phyloP scores from a whole-genome alignment of 2,113 vertebrate genomes.

The Phaetusa simplex region DNA sequence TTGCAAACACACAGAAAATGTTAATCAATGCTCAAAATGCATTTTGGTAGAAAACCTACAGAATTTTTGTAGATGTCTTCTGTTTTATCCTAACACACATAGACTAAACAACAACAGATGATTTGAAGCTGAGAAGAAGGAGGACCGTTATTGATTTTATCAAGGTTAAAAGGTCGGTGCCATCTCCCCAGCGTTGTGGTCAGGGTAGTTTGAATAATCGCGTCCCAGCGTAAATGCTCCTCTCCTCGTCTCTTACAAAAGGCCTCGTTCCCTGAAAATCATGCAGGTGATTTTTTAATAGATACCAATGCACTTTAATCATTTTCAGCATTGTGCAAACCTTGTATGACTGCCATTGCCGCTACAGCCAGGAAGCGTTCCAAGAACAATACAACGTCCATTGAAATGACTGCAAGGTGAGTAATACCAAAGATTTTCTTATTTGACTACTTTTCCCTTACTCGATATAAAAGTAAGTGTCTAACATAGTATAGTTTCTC shows the following conservation, averaged over 20 bases:
- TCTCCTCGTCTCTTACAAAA: background rate
- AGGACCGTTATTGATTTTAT: background rate
- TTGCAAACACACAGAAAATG: background rate
- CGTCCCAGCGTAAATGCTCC: background rate
- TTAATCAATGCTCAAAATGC: background rate
- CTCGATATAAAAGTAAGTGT: background rate
- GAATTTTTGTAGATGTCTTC: background rate
- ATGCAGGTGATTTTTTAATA: conserved; percentile 25
- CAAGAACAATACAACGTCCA: background rate
- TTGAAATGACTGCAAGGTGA: background rate
- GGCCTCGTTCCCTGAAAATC: background rate
- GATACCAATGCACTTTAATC: background rate
- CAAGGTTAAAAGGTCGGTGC: background rate
- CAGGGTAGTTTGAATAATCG: background rate
- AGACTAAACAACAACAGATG: background rate
- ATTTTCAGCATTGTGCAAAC: background rate
- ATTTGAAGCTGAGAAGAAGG: background rate
- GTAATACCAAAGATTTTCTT: background rate
- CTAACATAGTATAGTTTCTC: background rate
- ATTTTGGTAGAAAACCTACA: background rate
- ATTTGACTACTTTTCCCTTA: background rate
- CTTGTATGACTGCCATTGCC: background rate
- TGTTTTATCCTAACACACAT: background rate
- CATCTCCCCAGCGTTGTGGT: background rate
- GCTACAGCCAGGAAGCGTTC: background rate